Evolutionary conservation across 2,797 vertebrate genomes (phyloP), one percentile per base, ranked within the genome.

Genomic region (Darevskia nairensis): DNA sequence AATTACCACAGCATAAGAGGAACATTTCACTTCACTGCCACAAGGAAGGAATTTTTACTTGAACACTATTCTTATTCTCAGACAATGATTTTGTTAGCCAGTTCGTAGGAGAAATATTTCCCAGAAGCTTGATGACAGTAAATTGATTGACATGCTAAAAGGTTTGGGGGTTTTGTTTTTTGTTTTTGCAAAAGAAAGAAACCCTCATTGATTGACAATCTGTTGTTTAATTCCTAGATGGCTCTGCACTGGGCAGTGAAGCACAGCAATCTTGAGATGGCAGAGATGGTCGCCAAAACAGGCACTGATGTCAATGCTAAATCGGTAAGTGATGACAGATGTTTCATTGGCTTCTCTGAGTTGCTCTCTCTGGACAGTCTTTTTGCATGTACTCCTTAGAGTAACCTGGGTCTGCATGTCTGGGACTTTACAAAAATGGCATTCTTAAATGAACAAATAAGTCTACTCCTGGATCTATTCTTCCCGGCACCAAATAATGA

Each of bases 191-290:
- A 55, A 55, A 55, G 50, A 55, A 89, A 91, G 81, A 92, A 93
- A 84, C 69, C 91, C 80, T 86, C 76, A 88, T 91, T 94, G 96
- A 96, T 88, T 94, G 96, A 96, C 94, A 96, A 92, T 92, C 90
- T 88, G 91, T 86, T 79, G 41, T 91, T 93, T n/a, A 96, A 93
- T 94, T 95, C 95, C 92, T 96, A 96, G 97, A 97, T 94, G 71
- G 96, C 96, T 41, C 96, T 97, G 89, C 95, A 97, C 96, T 97
- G 96, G 97, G 97, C 97, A 94, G 96, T 93, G 90, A 97, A 97
- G 97, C 97, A 97, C 88, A 88, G 96, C 93, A 88, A 94, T 93
- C 95, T 95, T 95, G 97, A 98, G 88, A 95, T 93, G 88, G 96
- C 95, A 95, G 97, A 97, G 96, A 95, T 96, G 96, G 97, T 97